A percentile compares a stretch with the other conserved stretches of the same genome.
These are phyloP conservation scores for Pollicipes pollicipes DNA, from an alignment of 1,140 invertebrate genomes.

Conservation along the genomic window DNA sequence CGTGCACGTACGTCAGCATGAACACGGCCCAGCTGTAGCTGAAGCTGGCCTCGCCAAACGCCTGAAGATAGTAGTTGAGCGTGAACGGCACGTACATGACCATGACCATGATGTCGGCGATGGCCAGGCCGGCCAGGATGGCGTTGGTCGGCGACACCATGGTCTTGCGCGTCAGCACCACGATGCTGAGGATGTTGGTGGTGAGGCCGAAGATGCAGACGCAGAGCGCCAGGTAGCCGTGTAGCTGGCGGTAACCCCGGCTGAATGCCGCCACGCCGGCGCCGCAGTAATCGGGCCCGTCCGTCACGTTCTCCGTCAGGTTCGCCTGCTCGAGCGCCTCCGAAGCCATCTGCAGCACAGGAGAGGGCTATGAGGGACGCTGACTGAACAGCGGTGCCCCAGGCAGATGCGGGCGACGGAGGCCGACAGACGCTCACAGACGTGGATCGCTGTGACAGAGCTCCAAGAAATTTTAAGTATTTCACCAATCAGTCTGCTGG, in stretches of 20 bases:
- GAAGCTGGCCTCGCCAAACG: conserved; percentile 31
- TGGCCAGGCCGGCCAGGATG: conserved; percentile 70
- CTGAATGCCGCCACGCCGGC: conserved; percentile 13
- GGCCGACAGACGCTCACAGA: no score
- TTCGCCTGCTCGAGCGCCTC: no score
- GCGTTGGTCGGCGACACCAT: conserved; percentile 83
- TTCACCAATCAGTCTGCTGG: no score
- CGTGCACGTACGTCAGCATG: conserved; percentile 64
- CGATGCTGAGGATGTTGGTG: conserved; percentile 82
- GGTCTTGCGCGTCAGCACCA: conserved; percentile 72
- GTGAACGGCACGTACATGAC: conserved; percentile 79
- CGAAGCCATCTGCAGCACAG: no score
- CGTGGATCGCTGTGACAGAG: no score
- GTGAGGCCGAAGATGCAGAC: conserved; percentile 83
- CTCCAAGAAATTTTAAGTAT: no score
- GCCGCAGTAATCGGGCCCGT: conserved; percentile 13
- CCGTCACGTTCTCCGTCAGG: no score
- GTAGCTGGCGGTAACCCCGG: conserved; percentile 27
- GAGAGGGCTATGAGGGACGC: no score
- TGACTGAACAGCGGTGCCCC: no score
- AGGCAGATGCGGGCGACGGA: no score
- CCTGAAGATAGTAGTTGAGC: conserved; percentile 53
- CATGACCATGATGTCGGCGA: conserved; percentile 83
- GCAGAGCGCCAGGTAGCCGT: conserved; percentile 51
- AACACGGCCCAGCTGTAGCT: conserved; percentile 63